Evolutionary conservation across 2,888 invertebrate genomes (phyloP).

Genomic region (Herminia tarsipennalis): DNA sequence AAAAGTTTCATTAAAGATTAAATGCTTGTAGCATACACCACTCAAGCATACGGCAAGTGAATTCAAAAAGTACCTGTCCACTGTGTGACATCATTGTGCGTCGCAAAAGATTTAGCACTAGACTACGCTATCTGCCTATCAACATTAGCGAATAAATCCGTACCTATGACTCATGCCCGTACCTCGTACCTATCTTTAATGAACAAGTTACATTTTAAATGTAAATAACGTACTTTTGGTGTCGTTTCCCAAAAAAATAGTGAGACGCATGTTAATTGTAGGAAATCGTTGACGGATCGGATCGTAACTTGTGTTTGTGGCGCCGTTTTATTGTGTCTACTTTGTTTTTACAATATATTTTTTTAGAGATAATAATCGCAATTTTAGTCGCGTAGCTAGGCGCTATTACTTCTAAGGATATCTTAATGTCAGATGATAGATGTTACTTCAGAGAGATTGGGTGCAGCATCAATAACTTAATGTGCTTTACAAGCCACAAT

Average conservation of each 20-base stretch:
- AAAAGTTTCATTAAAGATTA: no score
- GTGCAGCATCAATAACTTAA: no score
- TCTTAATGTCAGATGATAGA: no score
- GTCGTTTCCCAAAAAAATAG: conserved; percentile 13
- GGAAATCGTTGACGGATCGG: conserved; percentile 6
- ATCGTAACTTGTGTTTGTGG: conserved; percentile 1
- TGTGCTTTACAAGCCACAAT: no score
- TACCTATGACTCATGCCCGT: conserved; percentile 27
- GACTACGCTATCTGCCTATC: conserved; percentile 41
- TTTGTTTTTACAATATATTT: no score
- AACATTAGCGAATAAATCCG: conserved; percentile 23
- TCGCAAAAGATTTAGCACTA: conserved; percentile 60
- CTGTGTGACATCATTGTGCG: conserved; percentile 68
- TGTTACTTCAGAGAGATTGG: no score
- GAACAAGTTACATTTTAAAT: conserved; percentile 6
- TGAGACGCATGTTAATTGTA: conserved; percentile 12
- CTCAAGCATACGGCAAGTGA: conserved; percentile 58
- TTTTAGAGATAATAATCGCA: no score
- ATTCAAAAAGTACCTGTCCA: conserved; percentile 60
- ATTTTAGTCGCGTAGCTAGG: no score
- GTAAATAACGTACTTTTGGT: conserved; percentile 1
- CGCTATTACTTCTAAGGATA: no score
- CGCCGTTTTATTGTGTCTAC: conserved; percentile 7
- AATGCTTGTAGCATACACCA: conserved; percentile 27
- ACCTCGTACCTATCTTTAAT: conserved; percentile 1